Evolutionary conservation across 2,113 vertebrate species (phyloP).

Genomic region (Spheniscus mendiculus): DNA sequence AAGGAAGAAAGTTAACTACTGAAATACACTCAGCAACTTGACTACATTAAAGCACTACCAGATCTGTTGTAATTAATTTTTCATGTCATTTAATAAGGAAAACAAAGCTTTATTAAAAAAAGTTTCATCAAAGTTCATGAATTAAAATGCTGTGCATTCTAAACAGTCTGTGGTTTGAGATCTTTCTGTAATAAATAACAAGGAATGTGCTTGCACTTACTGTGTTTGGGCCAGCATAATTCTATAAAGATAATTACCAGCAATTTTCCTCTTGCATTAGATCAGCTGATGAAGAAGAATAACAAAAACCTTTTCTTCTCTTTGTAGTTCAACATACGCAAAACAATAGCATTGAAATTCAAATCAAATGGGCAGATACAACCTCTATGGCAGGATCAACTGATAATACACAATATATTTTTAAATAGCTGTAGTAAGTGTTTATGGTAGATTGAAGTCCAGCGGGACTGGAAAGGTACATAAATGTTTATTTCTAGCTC

Average conservation of each 20-base stretch:
- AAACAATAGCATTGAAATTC: slow-evolving; percentile 59
- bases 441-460: not conserved
- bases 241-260: slow-evolving; percentile 65
- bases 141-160: slow-evolving; percentile 50
- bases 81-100: slow-evolving; percentile 41
- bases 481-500: slow-evolving; percentile 8
- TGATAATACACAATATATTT: not conserved
- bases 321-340: slow-evolving; percentile 56
- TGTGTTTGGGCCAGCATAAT: slow-evolving; percentile 57
- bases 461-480: not conserved
- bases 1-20: not conserved
- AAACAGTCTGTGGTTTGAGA: slow-evolving; percentile 35
- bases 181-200: slow-evolving; percentile 54
- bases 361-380: slow-evolving; percentile 43
- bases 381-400: not conserved
- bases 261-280: slow-evolving; percentile 71
- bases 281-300: slow-evolving; percentile 62
- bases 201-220: slow-evolving; percentile 59
- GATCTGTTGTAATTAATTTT: slow-evolving; percentile 41
- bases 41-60: slow-evolving; percentile 19
- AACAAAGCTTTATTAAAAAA: slow-evolving; percentile 54
- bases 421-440: not conserved
- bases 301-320: slow-evolving; percentile 53
- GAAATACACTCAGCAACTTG: not conserved
- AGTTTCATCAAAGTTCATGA: slow-evolving; percentile 53